These are phyloP conservation scores for Caenorhabditis latens DNA, from an alignment of 1,140 invertebrate genomes.

Conservation along the genomic window DNA sequence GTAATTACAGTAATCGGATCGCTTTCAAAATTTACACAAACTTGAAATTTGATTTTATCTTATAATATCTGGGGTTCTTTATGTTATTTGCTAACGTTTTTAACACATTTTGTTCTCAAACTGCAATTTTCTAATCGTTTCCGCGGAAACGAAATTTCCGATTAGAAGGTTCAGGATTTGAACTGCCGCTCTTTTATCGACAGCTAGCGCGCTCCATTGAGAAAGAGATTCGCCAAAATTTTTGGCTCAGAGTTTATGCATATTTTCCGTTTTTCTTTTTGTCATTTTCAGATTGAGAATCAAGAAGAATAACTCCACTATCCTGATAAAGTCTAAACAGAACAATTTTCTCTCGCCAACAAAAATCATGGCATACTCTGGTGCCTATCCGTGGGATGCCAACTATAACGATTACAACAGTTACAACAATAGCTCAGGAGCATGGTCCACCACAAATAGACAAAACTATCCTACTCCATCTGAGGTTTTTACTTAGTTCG, in stretches of 20 bases:
- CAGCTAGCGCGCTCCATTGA: background rate
- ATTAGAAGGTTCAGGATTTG: background rate
- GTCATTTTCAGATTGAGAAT: background rate
- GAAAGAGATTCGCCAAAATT: background rate
- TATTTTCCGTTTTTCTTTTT: background rate
- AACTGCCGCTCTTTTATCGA: background rate
- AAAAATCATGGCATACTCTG: background rate
- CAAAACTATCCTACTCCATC: constrained; percentile 2
- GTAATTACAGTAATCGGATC: no score
- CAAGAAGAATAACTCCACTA: no score
- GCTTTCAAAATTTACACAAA: no score
- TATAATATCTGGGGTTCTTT: no score
- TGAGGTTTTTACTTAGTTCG: background rate
- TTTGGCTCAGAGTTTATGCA: background rate
- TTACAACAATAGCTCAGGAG: background rate
- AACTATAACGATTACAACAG: background rate
- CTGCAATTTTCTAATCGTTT: no score
- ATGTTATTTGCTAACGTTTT: no score
- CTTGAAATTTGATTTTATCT: no score
- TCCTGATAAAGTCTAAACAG: no score
- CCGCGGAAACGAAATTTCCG: no score
- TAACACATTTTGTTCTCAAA: no score
- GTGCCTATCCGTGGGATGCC: background rate
- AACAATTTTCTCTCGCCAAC: background rate
- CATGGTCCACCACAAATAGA: background rate